These are phyloP conservation scores for Boulengerochromis microlepis DNA, from an alignment of 2,113 vertebrate genomes.

Conservation along the genomic window DNA sequence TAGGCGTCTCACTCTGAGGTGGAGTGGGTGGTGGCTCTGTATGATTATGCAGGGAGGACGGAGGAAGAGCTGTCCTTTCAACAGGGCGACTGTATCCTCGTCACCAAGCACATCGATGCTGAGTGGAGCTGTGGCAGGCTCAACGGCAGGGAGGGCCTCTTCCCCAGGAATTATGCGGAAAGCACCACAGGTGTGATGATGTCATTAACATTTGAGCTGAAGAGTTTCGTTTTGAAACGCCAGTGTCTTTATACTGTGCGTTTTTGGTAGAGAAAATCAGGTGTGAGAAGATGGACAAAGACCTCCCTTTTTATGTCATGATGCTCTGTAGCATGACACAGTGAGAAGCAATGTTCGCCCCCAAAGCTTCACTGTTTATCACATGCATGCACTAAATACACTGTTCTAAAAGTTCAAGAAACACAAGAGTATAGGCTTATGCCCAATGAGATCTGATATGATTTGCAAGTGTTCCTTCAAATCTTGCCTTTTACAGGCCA, in stretches of 20 bases:
- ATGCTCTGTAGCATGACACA: neutral
- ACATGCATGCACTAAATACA: neutral
- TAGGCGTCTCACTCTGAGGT: neutral
- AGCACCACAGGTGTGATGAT: conserved; percentile 68
- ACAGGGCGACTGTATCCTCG: conserved; percentile 81
- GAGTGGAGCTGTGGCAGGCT: conserved; percentile 85
- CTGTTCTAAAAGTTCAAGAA: neutral
- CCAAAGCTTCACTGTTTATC: neutral
- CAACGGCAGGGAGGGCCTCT: conserved; percentile 80
- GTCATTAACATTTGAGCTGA: neutral
- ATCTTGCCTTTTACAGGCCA: conserved; percentile 7
- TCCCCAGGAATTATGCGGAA: conserved; percentile 81
- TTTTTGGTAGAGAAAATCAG: neutral
- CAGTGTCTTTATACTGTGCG: rapidly evolving
- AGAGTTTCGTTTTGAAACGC: neutral
- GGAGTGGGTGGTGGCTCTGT: conserved; percentile 83
- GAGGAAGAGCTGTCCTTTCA: conserved; percentile 80
- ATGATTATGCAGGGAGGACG: conserved; percentile 81
- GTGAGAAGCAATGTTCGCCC: neutral
- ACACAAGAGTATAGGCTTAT: neutral
- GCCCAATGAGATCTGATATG: neutral
- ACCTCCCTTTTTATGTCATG: neutral
- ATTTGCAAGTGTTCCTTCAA: neutral
- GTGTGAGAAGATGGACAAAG: neutral
- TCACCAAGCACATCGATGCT: conserved; percentile 73